Base-by-base conservation (phyloP, 2,888 invertebrate genomes). In the Acrobasis suavella region DNA sequence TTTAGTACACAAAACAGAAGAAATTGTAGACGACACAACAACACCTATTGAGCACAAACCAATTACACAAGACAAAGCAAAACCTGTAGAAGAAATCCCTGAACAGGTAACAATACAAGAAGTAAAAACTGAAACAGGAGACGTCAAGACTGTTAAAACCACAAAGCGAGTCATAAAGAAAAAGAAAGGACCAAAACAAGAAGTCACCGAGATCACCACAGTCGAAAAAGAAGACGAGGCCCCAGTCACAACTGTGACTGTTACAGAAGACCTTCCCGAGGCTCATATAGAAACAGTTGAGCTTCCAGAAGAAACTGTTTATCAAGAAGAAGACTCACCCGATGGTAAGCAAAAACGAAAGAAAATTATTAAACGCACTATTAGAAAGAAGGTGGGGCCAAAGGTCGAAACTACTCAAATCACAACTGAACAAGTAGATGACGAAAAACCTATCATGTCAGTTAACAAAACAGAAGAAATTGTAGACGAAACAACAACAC, bases 181-280 rank as follows among this genome's bases (percentile, higher is more conserved):
- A 58, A 83, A 79, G 62, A 86, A 83, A 50, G 93, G 89, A 0
- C 74, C 76, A 0, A 91, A 91, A 61, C 77, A 86, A 63, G 91
- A 91, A 70, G 78, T 89, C 10, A 91, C 93, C 1, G 89, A 89
- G 73, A 88, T 88, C 14, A 80, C 86, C 2, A 93, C 92, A 7
- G 76, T 87, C 16, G 81, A 90, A 65, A 82, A 85, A 61, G 86
- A 89, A 2, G 85, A 82, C 17, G 82, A 87, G 58, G 72, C 70
- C 1, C 84, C 87, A 0, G 71, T 82, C 0, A 85, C 82, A 0
- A 85, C 82, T 0, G 79, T 88, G 0, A 64, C 69, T 0, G 69
- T 75, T 55, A 72, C 83, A 74, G 58, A 79, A 61, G 64, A 65
- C 6, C 67, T 64, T 39, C 58, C 67, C 17, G 63, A 64, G 56